Evolutionary conservation across 2,797 vertebrate species (phyloP).

Genomic region (Chloroceryle inda): DNA sequence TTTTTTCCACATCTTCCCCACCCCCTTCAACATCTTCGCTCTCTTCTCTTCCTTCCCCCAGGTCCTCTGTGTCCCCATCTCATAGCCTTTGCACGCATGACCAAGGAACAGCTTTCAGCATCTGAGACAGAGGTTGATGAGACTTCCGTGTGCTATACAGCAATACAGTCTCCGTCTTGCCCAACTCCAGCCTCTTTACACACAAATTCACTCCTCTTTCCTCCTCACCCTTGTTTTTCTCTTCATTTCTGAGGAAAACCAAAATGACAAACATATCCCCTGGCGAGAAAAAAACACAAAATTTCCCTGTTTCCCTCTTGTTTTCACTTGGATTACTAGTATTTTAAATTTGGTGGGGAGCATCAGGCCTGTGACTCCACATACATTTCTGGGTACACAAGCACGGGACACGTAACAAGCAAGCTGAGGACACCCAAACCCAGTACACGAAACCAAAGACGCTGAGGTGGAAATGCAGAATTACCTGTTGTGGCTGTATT

Average conservation of each 20-base stretch:
- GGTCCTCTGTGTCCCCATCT: slow-evolving; percentile 47
- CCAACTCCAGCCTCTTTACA: background rate
- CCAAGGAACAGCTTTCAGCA: slow-evolving; percentile 28
- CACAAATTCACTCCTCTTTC: background rate
- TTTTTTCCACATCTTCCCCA: background rate
- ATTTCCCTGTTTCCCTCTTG: background rate
- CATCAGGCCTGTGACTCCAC: background rate
- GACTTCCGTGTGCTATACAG: background rate
- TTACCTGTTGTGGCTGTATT: background rate
- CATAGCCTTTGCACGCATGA: slow-evolving; percentile 6
- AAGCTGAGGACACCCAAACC: background rate
- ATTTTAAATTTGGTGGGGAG: background rate
- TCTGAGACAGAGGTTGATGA: background rate
- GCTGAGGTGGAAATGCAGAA: background rate
- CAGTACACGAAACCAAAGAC: accelerated
- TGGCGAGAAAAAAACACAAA: background rate
- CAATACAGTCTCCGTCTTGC: background rate
- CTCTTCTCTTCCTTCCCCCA: background rate
- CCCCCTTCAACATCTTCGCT: background rate
- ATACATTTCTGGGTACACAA: background rate
- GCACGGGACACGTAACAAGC: too few relatives aligned
- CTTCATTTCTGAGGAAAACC: background rate
- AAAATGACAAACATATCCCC: background rate
- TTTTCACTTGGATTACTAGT: background rate
- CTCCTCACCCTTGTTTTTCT: background rate